Evolutionary conservation across 2,113 vertebrate species (phyloP).

Genomic region (Aphelocoma coerulescens): DNA sequence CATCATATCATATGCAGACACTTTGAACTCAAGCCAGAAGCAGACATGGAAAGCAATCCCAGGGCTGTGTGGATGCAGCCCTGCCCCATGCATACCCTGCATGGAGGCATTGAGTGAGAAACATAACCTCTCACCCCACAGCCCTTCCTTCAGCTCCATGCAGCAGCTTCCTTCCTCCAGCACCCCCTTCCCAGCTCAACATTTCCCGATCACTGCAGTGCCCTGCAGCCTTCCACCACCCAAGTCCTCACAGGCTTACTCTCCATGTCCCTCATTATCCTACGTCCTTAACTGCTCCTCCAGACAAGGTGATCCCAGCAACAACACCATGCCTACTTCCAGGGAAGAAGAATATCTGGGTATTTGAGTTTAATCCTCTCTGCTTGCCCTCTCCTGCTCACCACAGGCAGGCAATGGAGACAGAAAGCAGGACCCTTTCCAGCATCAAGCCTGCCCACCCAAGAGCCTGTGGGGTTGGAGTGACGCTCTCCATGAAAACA

Average conservation of each 20-base stretch:
- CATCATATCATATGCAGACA: not conserved
- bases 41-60: not conserved
- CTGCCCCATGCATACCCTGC: not conserved
- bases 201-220: not conserved
- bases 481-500: not conserved
- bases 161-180: not conserved
- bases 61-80: not conserved
- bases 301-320: not conserved
- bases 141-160: not conserved
- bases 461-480: not conserved
- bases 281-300: not conserved
- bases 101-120: not conserved
- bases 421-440: not conserved
- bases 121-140: not conserved
- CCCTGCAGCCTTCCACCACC: not conserved
- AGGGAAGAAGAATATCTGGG: not conserved
- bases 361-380: not conserved
- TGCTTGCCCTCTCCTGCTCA: not conserved
- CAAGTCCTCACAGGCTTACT: not conserved
- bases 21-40: not conserved
- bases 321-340: not conserved
- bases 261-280: not conserved
- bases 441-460: not conserved
- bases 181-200: not conserved
- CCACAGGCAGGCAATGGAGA: not conserved